Evolutionary conservation across 1,140 invertebrate species (phyloP), one percentile per base, ranked within the genome.

Genomic region (Charaxes varanes): DNA sequence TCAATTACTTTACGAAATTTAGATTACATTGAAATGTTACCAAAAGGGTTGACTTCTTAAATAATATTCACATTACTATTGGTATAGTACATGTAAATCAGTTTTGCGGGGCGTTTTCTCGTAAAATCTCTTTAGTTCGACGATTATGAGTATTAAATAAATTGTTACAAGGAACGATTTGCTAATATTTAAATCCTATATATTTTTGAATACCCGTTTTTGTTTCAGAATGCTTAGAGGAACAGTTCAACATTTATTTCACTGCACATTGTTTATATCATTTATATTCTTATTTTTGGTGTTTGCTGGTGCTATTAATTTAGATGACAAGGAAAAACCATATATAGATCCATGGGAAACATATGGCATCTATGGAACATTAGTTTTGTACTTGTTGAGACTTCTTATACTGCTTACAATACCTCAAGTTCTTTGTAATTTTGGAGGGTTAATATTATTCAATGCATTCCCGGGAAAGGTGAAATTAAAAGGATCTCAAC

Each of bases 381-480:
- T 92, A 22, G 62, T 91, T 30, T 86, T 98, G 23, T 97, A 97
- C 71, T 63, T 93, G 18, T 68, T 97, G 26, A 86, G 96, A 41
- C 87, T 93, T 34, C 82, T 97, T 3, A 94, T 95, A 17, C 90
- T 98, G 61, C 87, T 98, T 6, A 94, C 95, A 10, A 85, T 96
- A 60, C 94, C 94, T 6, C 94, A 96, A 88, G 94, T 95, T 34
- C 60, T 98, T 5, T 96, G 95, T 76, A 98, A 98, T 81, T 95
- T 97, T 71, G 86, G 93, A 41, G 97, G 96, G 33, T 82, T 99
- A 15, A 89, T 94, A 16, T 88, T 95, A 43, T 99, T 96, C 76
- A 98, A 99, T 86, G 93, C 95, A 37, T 99, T 99, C 79, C 95
- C 95, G 18, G 94, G 96, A 52, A 96, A 96, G 86, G 94, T 98